A percentile compares a stretch with the other conserved stretches of the same genome.
These are phyloP conservation scores for Taeniopygia guttata DNA, from an alignment of 2,797 vertebrate species.

Conservation along the genomic window DNA sequence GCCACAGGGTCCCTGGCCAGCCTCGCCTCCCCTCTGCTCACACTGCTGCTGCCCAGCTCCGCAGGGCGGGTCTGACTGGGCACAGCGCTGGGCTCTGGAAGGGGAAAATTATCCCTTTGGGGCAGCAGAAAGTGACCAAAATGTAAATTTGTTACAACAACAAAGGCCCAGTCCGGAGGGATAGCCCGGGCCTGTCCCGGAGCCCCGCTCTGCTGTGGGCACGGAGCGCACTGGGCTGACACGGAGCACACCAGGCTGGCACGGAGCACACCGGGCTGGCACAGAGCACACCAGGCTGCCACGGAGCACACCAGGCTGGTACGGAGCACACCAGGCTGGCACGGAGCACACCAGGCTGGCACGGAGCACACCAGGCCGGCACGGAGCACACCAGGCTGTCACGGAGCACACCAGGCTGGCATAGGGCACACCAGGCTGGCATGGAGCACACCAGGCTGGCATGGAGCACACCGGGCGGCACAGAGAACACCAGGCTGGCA, in stretches of 20 bases:
- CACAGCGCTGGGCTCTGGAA: fast-evolving
- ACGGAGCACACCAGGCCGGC: no score
- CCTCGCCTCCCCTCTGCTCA: background rate
- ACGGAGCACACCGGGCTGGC: background rate
- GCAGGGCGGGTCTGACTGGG: fast-evolving
- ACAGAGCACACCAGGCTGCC: no score
- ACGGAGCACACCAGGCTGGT: no score
- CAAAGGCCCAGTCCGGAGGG: background rate
- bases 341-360: background rate
- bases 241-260: no score
- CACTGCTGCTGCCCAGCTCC: background rate
- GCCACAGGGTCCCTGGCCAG: fast-evolving
- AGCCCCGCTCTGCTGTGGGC: background rate
- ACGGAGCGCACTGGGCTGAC: background rate
- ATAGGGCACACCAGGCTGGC: background rate
- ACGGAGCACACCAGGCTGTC: background rate
- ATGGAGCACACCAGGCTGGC: background rate
- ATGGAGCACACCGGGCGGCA: background rate
- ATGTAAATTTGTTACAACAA: background rate
- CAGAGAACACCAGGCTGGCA: no score
- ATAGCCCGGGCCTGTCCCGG: fast-evolving
- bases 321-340: no score
- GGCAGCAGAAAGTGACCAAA: background rate
- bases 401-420: no score
- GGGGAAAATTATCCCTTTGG: fast-evolving